Evolutionary conservation across 2,888 invertebrate genomes (phyloP), one percentile per base, ranked within the genome.

Genomic region (Drosophila birchii): DNA sequence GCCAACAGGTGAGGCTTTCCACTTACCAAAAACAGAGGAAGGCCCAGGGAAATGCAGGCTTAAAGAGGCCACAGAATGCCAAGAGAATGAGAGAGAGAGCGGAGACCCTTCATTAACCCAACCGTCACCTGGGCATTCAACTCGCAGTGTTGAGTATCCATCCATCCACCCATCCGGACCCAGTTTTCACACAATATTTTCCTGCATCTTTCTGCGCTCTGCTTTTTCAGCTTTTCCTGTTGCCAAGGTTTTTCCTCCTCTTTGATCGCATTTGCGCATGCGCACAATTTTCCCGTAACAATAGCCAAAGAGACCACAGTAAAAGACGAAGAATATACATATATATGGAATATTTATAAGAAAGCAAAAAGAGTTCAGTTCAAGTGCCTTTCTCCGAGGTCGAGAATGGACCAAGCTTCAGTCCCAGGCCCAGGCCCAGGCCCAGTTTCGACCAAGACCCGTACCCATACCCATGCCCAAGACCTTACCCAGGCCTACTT

Each of bases 241-340:
- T 54, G 41, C 29, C 29, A 34, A 41, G 61, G 36, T 44, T 61
- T 67, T 55, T 59, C 57, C 43, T 63, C 56, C 55, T 38, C 32
- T 43, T 45, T 53, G 57, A 49, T 79, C 69, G 85, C 86, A 80
- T 86, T 86, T 85, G 87, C 87, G 89, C 87, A 83, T 87, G 89
- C 87, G 87, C 87, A 88, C 82, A 73, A 86, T 84, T 87, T 87
- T 87, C 72, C 86, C 87, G 87, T 66, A 81, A 84, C 82, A 85
- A 75, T 80, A 44, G 49, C 55, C 61, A 76, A 8, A 55, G 68
- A 56, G 59, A 56, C 12, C 49, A 7, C 32, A 23, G 20, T 69
- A 74, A 58, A 73, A 61, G 54, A 57, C 53, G 55, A 55, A 55
- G 29, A 58, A 57, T 9, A 32, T 45, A 16, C 16, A 23, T 23